Evolutionary conservation across 2,113 vertebrate genomes (phyloP).

Genomic region (Phalacrocorax carbo): DNA sequence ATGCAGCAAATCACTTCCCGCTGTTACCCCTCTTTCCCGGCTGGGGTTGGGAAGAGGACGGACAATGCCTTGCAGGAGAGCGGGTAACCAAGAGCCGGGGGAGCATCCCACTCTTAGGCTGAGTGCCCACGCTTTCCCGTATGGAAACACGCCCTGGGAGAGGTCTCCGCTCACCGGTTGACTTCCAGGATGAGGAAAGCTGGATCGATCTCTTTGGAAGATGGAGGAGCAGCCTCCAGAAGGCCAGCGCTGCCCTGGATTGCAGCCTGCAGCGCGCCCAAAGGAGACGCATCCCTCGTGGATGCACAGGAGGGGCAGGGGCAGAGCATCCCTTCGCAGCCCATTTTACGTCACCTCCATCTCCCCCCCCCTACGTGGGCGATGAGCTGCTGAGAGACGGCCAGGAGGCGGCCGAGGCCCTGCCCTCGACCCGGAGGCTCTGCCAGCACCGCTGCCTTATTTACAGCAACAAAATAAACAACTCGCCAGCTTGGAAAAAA

Average conservation of each 20-base stretch:
- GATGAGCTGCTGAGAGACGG: neutral
- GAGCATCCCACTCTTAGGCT: neutral
- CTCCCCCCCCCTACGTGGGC: neutral
- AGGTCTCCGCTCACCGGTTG: no score
- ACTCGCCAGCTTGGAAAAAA: neutral
- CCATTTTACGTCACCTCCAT: neutral
- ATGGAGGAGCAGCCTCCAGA: neutral
- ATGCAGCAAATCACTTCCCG: neutral
- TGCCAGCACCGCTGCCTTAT: neutral
- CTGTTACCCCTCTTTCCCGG: neutral
- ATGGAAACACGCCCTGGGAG: neutral
- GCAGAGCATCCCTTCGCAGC: neutral
- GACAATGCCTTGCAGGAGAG: fast-evolving
- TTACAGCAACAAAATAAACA: neutral
- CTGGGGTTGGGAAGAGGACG: neutral
- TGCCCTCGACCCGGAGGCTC: neutral
- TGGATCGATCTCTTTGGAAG: neutral
- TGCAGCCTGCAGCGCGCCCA: neutral
- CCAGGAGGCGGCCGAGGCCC: neutral
- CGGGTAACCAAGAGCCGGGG: neutral
- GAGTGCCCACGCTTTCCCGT: fast-evolving
- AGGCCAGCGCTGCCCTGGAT: neutral
- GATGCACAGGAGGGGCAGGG: neutral
- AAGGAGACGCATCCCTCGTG: fast-evolving
- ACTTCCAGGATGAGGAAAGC: neutral